phyloP scores from a whole-genome alignment of 2,888 invertebrate species.

The Cheilosia vernalis region DNA sequence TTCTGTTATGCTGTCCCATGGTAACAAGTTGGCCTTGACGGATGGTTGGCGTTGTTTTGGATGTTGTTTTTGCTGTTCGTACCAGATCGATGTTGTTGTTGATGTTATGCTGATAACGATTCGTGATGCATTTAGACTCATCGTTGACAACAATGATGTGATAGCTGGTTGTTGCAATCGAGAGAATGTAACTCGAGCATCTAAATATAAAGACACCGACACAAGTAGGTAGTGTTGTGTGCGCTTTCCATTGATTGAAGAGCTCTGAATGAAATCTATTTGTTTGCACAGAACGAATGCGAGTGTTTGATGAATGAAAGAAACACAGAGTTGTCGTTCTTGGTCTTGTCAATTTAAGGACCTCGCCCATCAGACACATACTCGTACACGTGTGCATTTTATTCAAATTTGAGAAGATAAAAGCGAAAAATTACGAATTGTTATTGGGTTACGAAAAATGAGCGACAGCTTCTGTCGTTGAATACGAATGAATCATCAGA shows the following conservation, averaged over 20 bases:
- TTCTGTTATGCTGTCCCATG: too few relatives aligned
- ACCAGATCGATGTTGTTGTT: too few relatives aligned
- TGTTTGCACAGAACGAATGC: neutral
- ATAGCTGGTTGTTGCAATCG: too few relatives aligned
- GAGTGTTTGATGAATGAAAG: neutral
- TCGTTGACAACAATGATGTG: too few relatives aligned
- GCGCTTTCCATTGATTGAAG: slow-evolving; percentile 40
- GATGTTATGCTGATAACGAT: too few relatives aligned
- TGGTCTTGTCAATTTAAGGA: neutral
- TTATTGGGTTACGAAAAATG: slow-evolving; percentile 66
- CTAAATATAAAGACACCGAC: slow-evolving; percentile 47
- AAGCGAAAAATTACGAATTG: slow-evolving; percentile 41
- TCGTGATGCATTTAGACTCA: too few relatives aligned
- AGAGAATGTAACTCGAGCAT: too few relatives aligned
- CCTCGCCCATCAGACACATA: neutral
- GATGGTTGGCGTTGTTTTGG: too few relatives aligned
- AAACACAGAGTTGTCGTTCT: too few relatives aligned
- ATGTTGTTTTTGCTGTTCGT: too few relatives aligned
- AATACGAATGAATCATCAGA: slow-evolving; percentile 62
- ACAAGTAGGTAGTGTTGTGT: neutral
- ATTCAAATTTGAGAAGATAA: slow-evolving; percentile 22
- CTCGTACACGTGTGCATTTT: neutral
- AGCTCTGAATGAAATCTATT: slow-evolving; percentile 49
- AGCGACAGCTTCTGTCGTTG: slow-evolving; percentile 57
- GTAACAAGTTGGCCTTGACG: too few relatives aligned